phyloP scores from a whole-genome alignment of 2,888 invertebrate species.

The Argynnis bischoffii region DNA sequence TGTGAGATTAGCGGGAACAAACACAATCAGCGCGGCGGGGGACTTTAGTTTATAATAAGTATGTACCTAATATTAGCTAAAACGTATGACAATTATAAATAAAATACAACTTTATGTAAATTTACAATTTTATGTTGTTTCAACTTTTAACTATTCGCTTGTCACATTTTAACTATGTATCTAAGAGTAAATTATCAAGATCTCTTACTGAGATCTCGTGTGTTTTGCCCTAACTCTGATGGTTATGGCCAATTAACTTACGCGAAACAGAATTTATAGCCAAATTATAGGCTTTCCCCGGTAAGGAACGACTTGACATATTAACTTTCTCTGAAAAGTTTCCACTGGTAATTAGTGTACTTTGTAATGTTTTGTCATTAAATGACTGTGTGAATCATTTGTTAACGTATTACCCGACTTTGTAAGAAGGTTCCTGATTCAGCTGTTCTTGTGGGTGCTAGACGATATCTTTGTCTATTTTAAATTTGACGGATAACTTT shows the following conservation, averaged over 20 bases:
- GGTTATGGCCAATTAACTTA: slow-evolving; percentile 31
- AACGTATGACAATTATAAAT: no score
- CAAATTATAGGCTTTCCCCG: slow-evolving; percentile 34
- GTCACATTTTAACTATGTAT: neutral
- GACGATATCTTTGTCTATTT: no score
- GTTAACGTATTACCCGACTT: neutral
- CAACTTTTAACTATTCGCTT: no score
- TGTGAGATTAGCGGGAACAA: no score
- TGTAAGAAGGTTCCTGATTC: neutral
- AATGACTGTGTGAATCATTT: slow-evolving; percentile 3
- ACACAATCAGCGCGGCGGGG: no score
- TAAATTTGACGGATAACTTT: no score
- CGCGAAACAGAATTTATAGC: slow-evolving; percentile 32
- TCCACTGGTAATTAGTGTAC: slow-evolving; percentile 27
- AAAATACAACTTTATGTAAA: no score
- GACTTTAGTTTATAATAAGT: no score
- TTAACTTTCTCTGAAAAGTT: slow-evolving; percentile 33
- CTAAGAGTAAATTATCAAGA: slow-evolving; percentile 14
- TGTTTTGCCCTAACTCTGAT: slow-evolving; percentile 20
- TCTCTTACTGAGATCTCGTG: slow-evolving; percentile 10
- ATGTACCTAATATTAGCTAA: no score
- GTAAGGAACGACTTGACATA: slow-evolving; percentile 20
- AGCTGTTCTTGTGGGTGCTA: neutral
- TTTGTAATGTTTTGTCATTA: slow-evolving; percentile 13
- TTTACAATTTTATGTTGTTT: no score